These are phyloP conservation scores for Sterna hirundo DNA, from an alignment of 2,113 vertebrate species.

Conservation along the genomic window DNA sequence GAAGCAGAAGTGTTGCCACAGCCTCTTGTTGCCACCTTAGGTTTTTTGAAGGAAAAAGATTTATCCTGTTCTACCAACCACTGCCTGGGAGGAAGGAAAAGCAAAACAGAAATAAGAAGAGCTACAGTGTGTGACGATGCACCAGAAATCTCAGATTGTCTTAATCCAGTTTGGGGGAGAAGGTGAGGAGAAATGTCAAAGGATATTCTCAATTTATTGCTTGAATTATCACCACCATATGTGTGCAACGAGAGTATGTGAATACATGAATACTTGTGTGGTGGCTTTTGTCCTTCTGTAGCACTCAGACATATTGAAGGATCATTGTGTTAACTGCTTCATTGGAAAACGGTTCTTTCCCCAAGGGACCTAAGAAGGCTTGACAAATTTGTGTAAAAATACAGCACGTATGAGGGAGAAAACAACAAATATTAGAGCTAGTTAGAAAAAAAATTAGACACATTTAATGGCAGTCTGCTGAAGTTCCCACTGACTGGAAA, in stretches of 20 bases:
- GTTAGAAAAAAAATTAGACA: neutral
- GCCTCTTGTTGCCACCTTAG: neutral
- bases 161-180: neutral
- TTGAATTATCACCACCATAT: neutral
- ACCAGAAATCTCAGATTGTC: neutral
- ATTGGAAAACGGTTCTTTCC: neutral
- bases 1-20: neutral
- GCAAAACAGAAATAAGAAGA: neutral
- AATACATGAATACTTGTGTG: neutral
- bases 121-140: neutral
- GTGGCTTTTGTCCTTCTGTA: neutral
- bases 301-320: neutral
- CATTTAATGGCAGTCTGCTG: neutral
- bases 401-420: neutral
- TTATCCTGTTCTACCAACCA: neutral
- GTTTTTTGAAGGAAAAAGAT: neutral
- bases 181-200: neutral
- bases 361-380: neutral
- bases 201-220: neutral
- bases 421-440: neutral
- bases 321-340: neutral
- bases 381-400: neutral
- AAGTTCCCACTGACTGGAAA: neutral
- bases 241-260: neutral
- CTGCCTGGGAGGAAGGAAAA: neutral